A percentile compares a stretch with the other conserved stretches of the same genome.
These are phyloP conservation scores for Hafferia zeledoni DNA, from an alignment of 2,797 vertebrate genomes.

Conservation along the genomic window DNA sequence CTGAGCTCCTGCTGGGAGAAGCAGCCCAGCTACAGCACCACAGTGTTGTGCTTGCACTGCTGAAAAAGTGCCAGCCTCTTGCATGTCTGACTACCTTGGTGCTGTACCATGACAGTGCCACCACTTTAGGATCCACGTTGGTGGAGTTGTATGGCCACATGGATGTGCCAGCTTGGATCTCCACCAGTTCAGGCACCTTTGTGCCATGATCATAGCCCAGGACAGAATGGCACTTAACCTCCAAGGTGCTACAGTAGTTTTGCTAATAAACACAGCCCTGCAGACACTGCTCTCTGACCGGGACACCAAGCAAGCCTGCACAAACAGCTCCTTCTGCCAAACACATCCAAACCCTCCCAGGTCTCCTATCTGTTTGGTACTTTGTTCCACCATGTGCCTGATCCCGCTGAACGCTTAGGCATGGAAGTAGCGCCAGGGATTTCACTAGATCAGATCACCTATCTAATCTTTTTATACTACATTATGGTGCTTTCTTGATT, in stretches of 20 bases:
- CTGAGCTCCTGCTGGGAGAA: not conserved
- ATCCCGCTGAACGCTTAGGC: not conserved
- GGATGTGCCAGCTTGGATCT: not conserved
- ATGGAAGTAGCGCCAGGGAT: not conserved
- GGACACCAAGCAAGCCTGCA: not conserved
- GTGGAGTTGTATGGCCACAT: not conserved
- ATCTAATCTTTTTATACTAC: not conserved
- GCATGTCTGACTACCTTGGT: fast-evolving
- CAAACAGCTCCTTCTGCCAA: not conserved
- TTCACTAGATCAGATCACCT: not conserved
- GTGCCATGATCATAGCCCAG: not conserved
- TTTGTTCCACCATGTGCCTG: not conserved
- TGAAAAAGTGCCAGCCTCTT: not conserved
- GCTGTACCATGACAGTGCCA: not conserved
- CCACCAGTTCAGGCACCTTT: not conserved
- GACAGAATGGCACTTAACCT: not conserved
- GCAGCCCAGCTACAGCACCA: not conserved
- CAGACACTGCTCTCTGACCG: not conserved
- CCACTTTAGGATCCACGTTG: not conserved
- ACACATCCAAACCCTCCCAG: not conserved
- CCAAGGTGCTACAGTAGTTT: not conserved
- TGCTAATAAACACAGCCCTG: not conserved
- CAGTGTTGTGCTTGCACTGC: not conserved
- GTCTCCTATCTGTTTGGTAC: not conserved
- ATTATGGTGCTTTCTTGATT: not conserved